These are phyloP conservation scores for Subanguina moxae DNA, from an alignment of 1,140 invertebrate species.

Conservation along the genomic window DNA sequence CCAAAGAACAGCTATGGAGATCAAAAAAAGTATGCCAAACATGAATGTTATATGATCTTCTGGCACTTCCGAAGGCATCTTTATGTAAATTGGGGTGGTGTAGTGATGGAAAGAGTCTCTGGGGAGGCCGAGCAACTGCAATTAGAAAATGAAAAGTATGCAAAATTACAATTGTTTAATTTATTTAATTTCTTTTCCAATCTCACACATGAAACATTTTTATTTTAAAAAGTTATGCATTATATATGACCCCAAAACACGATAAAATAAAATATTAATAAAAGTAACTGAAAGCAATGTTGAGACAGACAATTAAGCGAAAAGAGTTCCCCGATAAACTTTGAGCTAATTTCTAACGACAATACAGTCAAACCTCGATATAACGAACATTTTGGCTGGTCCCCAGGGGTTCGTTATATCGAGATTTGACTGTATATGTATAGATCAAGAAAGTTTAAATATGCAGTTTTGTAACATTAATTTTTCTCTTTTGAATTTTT, in stretches of 20 bases:
- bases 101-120: background rate
- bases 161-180: background rate
- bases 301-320: too few relatives aligned
- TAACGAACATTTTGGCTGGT: too few relatives aligned
- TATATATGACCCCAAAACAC: background rate
- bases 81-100: constrained; percentile 20
- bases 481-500: too few relatives aligned
- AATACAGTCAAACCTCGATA: too few relatives aligned
- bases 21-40: constrained; percentile 29
- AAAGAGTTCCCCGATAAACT: too few relatives aligned
- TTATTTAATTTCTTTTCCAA: background rate
- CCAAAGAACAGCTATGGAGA: constrained; percentile 21
- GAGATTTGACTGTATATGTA: too few relatives aligned
- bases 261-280: background rate
- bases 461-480: too few relatives aligned
- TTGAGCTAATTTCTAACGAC: too few relatives aligned
- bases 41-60: constrained; percentile 32
- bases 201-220: background rate
- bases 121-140: background rate
- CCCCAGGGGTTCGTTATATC: too few relatives aligned
- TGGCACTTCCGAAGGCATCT: constrained; percentile 26
- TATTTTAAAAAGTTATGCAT: background rate
- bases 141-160: background rate
- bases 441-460: too few relatives aligned
- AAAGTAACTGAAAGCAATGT: background rate